phyloP scores from a whole-genome alignment of 2,797 vertebrate genomes.

The Argya squamiceps region DNA sequence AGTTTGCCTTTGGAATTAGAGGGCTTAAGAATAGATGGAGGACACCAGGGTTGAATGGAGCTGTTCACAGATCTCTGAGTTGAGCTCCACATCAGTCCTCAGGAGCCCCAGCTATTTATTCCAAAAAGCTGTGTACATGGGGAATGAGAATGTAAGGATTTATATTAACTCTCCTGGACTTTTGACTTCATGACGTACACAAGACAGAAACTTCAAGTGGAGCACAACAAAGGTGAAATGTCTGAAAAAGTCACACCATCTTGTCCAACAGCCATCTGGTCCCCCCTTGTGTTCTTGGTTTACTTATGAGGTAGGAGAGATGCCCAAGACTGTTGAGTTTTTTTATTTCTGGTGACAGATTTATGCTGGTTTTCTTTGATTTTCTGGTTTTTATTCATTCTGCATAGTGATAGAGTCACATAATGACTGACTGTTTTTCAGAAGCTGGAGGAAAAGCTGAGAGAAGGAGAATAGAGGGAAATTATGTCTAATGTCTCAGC shows the following conservation, averaged over 20 bases:
- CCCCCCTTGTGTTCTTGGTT: not conserved
- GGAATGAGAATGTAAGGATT: conserved; percentile 74
- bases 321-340: not conserved
- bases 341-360: not conserved
- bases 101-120: conserved; percentile 50
- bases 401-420: not conserved
- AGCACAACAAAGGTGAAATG: not conserved
- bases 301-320: not conserved
- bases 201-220: conserved; percentile 34
- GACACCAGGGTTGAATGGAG: conserved; percentile 67
- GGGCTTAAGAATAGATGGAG: conserved; percentile 77
- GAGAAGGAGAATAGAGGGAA: not conserved
- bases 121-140: conserved; percentile 34
- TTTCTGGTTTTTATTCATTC: not conserved
- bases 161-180: conserved; percentile 70
- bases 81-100: conserved; percentile 12
- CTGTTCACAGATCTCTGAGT: conserved; percentile 31
- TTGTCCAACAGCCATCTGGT: not conserved
- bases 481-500: not conserved
- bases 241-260: not conserved
- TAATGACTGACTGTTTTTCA: not conserved
- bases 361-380: not conserved
- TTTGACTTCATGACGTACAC: conserved; percentile 50
- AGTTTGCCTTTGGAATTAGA: conserved; percentile 83
- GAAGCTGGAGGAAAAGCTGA: not conserved